A percentile compares a stretch with the other conserved stretches of the same genome.
These are phyloP conservation scores for Morbakka virulenta DNA, from an alignment of 30 jellyfish, hydroid and myxozoan species.

Conservation along the genomic window DNA sequence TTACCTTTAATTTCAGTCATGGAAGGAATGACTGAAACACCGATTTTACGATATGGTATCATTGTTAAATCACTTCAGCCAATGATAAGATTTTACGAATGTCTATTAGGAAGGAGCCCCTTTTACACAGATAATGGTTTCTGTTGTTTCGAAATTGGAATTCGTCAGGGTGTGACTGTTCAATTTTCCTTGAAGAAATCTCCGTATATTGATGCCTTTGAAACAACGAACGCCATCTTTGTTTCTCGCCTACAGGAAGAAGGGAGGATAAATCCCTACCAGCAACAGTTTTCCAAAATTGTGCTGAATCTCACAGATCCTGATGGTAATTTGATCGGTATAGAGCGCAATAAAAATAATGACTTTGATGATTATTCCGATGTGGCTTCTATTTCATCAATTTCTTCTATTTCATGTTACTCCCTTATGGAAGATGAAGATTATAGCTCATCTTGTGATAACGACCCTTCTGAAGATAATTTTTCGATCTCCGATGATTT, in stretches of 20 bases:
- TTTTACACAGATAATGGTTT: neutral
- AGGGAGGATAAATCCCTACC: neutral
- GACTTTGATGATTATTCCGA: too few species aligned
- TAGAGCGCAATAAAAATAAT: neutral
- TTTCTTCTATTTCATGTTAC: too few species aligned
- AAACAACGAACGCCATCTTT: neutral
- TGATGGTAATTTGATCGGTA: neutral
- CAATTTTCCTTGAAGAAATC: neutral
- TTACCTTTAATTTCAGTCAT: neutral
- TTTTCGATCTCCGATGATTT: neutral
- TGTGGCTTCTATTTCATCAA: too few species aligned
- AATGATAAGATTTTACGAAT: neutral
- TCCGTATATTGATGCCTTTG: neutral
- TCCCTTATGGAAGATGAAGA: neutral
- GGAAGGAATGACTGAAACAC: neutral
- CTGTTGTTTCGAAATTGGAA: neutral
- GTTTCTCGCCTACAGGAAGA: too few species aligned
- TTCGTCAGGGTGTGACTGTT: neutral
- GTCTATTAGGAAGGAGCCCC: neutral
- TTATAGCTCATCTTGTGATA: neutral
- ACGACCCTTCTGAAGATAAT: neutral
- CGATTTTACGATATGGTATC: neutral
- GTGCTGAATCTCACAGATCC: neutral
- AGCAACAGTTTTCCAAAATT: neutral
- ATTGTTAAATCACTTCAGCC: neutral